Evolutionary conservation across 2,888 invertebrate species (phyloP), one percentile per base, ranked within the genome.

Genomic region (Anagyrus pseudococci): DNA sequence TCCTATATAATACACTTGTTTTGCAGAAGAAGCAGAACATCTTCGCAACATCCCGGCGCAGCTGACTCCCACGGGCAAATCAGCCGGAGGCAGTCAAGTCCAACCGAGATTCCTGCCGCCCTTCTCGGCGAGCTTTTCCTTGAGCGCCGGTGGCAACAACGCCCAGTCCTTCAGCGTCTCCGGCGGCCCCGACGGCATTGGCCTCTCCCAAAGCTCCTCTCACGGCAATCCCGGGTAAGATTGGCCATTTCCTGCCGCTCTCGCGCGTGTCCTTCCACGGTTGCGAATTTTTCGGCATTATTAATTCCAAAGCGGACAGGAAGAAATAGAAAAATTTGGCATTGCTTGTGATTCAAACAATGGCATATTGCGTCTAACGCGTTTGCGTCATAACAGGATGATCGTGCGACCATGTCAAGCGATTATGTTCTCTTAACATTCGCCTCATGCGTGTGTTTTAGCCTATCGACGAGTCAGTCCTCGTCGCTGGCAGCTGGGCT

Each of bases 91-190:
- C 50, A 67, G 63, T 17, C 70, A 70, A 52, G 68, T 71, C 2
- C 72, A 75, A 58, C 66, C 73, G 20, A 71, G 78, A 64, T 75
- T 77, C 53, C 64, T 75, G 20, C 62, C 78, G 19, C 66, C 78
- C 23, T 75, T 77, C 66, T 72, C 76, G n/a, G 75, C 77, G 29
- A 76, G 74, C 60, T 75, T 79, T 66, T 72, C 75, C 41, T 49
- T 79, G 15, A 74, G 72, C 62, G 63, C 74, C 4, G 77, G 74
- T 44, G 68, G 68, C 4, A 70, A 69, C 63, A 75, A 72, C 68
- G 75, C 75, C n/a, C 77, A 79, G 52, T 73, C 77, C 1, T 67
- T 79, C 47, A 77, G 76, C 47, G 65, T 79, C 33, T 73, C 75
- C 56, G 68, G 72, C 7, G 71, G 62, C 3, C 70, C 72, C 2